A percentile compares a stretch with the other conserved stretches of the same genome.
Evolutionary conservation across 2,113 vertebrate species (phyloP).

Genomic region (Scopus umbretta): DNA sequence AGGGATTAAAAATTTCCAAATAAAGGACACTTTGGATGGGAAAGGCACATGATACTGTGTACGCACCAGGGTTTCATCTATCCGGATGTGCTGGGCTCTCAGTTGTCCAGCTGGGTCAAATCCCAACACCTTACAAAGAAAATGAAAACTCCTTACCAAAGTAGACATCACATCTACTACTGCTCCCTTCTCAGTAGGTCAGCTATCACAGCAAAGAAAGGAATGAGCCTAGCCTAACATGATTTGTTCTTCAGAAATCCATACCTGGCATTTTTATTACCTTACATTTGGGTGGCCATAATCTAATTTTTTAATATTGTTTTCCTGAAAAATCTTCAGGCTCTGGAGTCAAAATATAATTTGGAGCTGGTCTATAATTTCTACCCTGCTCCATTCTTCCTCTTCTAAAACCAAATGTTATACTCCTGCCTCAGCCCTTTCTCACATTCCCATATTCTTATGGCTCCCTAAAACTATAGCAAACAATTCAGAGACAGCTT

Average conservation of each 20-base stretch:
- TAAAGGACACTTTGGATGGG: not conserved
- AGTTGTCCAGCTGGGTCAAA: not conserved
- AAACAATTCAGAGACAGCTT: not conserved
- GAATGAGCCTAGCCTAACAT: not conserved
- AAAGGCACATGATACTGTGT: not conserved
- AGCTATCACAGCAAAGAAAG: not conserved
- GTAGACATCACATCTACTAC: not conserved
- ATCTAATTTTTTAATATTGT: not conserved
- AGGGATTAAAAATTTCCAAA: not conserved
- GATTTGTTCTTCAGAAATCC: slow-evolving; percentile 1
- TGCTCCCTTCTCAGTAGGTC: not conserved
- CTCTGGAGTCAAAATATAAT: not conserved
- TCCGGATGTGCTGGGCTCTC: not conserved
- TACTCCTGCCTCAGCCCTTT: not conserved
- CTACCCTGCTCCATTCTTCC: not conserved
- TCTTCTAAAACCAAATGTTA: not conserved
- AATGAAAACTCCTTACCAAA: not conserved
- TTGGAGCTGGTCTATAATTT: not conserved
- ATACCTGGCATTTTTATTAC: not conserved
- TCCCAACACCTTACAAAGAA: not conserved
- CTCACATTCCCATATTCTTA: not conserved
- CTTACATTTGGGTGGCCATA: not conserved
- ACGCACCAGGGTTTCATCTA: not conserved
- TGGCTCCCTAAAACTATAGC: not conserved
- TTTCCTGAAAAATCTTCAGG: not conserved